Base-by-base conservation (phyloP, 64 coral and sea anemone genomes). In the Orbicella faveolata region DNA sequence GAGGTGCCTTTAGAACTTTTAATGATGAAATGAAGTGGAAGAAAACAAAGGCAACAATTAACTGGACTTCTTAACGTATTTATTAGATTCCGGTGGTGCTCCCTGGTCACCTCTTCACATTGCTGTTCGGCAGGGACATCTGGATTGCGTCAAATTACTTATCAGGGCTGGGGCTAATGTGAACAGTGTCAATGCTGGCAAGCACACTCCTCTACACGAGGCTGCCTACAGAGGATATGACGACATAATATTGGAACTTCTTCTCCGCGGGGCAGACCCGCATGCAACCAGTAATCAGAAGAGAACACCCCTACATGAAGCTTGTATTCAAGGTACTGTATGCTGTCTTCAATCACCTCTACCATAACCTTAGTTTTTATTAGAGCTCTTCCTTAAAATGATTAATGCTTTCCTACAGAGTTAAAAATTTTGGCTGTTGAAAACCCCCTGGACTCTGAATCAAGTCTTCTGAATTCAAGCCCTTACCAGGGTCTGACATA, bases 51-150 rank as follows among this genome's bases (percentile, higher is more conserved):
- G 44, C 44, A 48, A 48, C 44, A 48, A 48, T 76, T 36, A 51
- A 19, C 36, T 76, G 14, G 11, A 39, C 36, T 19, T 76, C 0
- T 76, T 53, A 37, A 21, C 51, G 14, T 37, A 2, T 57, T 63
- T 63, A 41, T 39, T 57, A 98, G 96, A 93, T 83, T 79, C 94
- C 44, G 93, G 96, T 52, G 79, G 96, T 54, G 75, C 90, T 8
- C 96, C 96, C 16, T 98, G 93, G 93, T 98, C 96, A 34, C 96
- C 96, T 79, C 68, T 98, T 57, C 96, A 98, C 83, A 95, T 98
- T 76, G 96, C 96, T 79, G 87, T 88, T 26, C 93, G 94, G 37
- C 88, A 95, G 9, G 96, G 96, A 33, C 34, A 95, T 36, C 59
- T 98, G 0, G 91, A 98, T 18, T 93, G 93, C 63, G 91, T 98